phyloP scores from a whole-genome alignment of 2,797 vertebrate genomes.

The Threskiornis aethiopicus region DNA sequence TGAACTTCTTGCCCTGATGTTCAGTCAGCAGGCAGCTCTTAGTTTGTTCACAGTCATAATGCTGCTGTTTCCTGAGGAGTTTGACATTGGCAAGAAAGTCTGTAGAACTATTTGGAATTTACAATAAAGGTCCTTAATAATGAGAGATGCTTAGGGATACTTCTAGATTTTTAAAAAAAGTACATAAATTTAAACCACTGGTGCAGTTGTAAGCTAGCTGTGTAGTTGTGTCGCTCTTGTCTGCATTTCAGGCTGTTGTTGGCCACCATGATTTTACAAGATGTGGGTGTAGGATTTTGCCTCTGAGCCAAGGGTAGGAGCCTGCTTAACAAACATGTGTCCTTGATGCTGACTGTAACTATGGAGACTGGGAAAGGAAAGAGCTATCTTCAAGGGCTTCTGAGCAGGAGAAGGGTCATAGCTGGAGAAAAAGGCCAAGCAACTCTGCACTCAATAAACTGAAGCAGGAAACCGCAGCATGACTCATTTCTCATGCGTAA shows the following conservation, averaged over 20 bases:
- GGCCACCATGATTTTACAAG: background rate
- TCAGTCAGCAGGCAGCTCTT: background rate
- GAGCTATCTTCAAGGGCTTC: background rate
- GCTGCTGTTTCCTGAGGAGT: background rate
- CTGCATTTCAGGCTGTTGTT: background rate
- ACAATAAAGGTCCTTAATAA: background rate
- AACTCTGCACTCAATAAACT: background rate
- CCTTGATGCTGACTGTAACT: background rate
- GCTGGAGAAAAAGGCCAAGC: conserved; percentile 8
- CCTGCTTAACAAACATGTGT: background rate
- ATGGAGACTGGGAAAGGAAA: background rate
- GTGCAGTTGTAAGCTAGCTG: background rate
- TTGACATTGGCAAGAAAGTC: background rate
- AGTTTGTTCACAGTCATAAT: background rate
- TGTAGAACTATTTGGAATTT: background rate
- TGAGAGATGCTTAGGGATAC: background rate
- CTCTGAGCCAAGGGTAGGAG: background rate
- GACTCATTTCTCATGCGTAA: conserved; percentile 52
- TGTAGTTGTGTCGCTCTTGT: background rate
- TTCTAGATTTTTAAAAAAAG: background rate
- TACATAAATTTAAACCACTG: background rate
- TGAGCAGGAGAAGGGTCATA: background rate
- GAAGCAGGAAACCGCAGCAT: conserved; percentile 21
- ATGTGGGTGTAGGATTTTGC: background rate
- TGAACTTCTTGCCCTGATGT: background rate